Base-by-base conservation (phyloP, 2,888 invertebrate genomes). In the Synanthedon vespiformis region DNA sequence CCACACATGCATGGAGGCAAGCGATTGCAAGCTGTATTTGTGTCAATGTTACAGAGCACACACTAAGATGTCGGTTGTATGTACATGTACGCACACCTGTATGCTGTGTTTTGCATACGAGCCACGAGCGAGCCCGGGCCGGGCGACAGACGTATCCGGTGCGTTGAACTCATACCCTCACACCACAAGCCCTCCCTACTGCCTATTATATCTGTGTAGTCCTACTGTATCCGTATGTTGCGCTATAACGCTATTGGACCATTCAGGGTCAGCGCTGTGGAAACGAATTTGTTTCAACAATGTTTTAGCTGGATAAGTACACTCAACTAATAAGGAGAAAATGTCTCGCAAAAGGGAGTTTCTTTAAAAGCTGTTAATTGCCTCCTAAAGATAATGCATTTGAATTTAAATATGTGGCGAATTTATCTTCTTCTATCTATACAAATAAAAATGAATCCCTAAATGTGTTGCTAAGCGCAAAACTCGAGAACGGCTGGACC, bases 71-170 rank as follows among this genome's bases (percentile, higher is more conserved):
- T 53, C 57, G 6, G 40, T 11, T 16, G 18, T 22, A 16, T 48
- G 18, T 22, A 11, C 10, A 48, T 48, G n/a, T 48, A 49, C 49
- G 34, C 34, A 48, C 41, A 60, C 55, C 40, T 40, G 51, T 40
- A 13, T 11, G 22, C 14, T 51, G 27, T 51, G 62, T 74, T 70
- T 67, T 71, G 74, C 72, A 74, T 71, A 57, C 61, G 57, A 63
- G 65, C 67, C 62, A 74, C 72, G 73, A 70, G 56, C 61, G 57
- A 63, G 65, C 67, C 62, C 66, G 65, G 64, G 74, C 70, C 68
- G 75, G 73, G 72, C 80, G 80, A 80, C 80, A 80, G 76, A 77
- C 79, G 79, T 80, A 80, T 85, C 85, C 85, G 85, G 85, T 83
- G 80, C 86, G 76, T 82, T 84, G 85, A 86, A 77, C 85, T 53